A percentile compares a stretch with the other conserved stretches of the same genome.
phyloP scores from a whole-genome alignment of 2,797 vertebrate genomes.

The Huso huso region DNA sequence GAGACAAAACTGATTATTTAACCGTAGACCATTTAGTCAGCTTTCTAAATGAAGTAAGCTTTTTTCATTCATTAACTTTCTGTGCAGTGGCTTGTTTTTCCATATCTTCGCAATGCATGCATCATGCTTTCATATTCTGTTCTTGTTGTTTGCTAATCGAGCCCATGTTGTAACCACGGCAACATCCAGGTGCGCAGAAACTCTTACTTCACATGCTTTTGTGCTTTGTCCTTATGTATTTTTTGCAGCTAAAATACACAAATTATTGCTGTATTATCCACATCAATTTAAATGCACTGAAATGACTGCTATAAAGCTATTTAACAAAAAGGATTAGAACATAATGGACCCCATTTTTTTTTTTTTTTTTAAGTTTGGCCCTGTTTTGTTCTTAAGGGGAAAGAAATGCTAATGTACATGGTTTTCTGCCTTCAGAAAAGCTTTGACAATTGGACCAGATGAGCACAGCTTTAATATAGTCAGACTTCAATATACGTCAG shows the following conservation, averaged over 20 bases:
- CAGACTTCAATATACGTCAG: too few relatives aligned
- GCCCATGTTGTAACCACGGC: constrained; percentile 44
- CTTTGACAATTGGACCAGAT: too few relatives aligned
- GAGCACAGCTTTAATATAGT: too few relatives aligned
- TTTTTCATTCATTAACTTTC: constrained; percentile 98
- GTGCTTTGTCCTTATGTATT: constrained; percentile 31
- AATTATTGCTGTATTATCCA: too few relatives aligned
- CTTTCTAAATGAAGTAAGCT: constrained; percentile 99
- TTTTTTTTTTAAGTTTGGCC: too few relatives aligned
- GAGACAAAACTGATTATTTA: constrained; percentile 99
- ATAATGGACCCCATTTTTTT: too few relatives aligned
- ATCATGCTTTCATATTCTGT: constrained; percentile 29
- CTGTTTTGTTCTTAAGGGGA: too few relatives aligned
- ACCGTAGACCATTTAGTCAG: constrained; percentile 99
- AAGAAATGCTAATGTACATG: too few relatives aligned
- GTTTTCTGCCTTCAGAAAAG: too few relatives aligned
- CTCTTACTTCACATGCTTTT: constrained; percentile 29
- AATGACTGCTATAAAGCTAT: too few relatives aligned
- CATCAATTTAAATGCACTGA: too few relatives aligned
- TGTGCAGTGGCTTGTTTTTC: constrained; percentile 74
- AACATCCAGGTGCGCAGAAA: constrained; percentile 55
- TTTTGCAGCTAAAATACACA: background rate
- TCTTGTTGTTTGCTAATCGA: constrained; percentile 48
- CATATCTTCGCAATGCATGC: constrained; percentile 56
- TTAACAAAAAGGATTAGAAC: too few relatives aligned